A percentile compares a stretch with the other conserved stretches of the same genome.
Conservation (phyloP, 2,797 vertebrate genomes). For the Sebastes alutus region DNA sequence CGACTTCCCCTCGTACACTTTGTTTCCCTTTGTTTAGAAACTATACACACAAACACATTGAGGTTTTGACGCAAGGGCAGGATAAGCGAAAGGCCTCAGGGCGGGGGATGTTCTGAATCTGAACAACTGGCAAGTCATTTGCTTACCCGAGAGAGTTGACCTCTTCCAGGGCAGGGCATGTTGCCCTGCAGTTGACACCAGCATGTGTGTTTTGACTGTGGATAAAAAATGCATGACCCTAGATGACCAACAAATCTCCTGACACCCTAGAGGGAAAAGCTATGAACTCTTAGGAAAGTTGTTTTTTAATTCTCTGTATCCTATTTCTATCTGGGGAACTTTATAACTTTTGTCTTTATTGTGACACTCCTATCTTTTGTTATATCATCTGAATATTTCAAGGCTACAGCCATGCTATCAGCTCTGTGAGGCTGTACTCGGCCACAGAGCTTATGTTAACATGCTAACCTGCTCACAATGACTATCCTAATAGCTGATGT, state of each 20-base stretch:
- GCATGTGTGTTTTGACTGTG: slow-evolving; percentile 27
- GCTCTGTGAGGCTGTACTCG: neutral
- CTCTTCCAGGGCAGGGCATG: neutral
- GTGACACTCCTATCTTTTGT: neutral
- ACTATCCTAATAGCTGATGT: neutral
- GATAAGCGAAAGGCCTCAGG: neutral
- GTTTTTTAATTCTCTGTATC: neutral
- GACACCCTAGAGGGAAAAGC: neutral
- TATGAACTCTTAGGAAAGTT: slow-evolving; percentile 11
- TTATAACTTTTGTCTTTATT: neutral
- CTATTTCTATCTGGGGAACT: neutral
- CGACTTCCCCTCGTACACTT: neutral
- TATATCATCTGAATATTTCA: neutral
- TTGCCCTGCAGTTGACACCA: slow-evolving; percentile 28
- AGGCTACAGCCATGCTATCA: neutral
- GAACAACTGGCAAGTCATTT: neutral
- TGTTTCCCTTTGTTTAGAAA: neutral
- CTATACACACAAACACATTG: neutral
- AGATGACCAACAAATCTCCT: slow-evolving; percentile 15
- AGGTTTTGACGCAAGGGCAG: neutral
- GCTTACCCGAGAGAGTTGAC: slow-evolving; percentile 8
- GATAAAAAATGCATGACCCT: slow-evolving; percentile 31
- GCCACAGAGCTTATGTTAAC: neutral
- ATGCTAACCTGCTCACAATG: neutral
- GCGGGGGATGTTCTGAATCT: neutral